phyloP scores from a whole-genome alignment of 2,888 invertebrate species.

The Drosophila emarginata region DNA sequence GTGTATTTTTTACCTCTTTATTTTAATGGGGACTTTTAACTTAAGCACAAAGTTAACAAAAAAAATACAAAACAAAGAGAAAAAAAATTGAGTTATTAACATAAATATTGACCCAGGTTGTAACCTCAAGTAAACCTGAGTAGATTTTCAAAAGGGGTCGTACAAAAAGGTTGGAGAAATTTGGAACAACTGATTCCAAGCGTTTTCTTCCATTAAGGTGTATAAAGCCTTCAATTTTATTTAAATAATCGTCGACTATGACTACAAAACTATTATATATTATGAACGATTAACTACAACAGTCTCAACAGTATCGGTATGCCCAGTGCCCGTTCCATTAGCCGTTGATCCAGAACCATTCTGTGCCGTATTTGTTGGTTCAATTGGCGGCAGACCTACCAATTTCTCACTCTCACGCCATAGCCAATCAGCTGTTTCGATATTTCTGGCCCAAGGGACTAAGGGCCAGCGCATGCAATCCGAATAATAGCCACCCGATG shows the following conservation, averaged over 20 bases:
- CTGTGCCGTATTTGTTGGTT: constrained; percentile 13
- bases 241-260: background rate
- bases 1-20: constrained; percentile 27
- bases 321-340: constrained; percentile 7
- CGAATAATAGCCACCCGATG: constrained; percentile 83
- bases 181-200: background rate
- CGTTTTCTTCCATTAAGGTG: background rate
- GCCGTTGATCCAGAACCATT: constrained; percentile 27
- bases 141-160: background rate
- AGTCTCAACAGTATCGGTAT: constrained; percentile 42
- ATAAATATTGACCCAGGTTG: background rate
- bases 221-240: background rate
- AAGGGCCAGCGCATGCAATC: constrained; percentile 85
- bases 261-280: background rate
- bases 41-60: constrained; percentile 19
- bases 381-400: constrained; percentile 71
- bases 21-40: constrained; percentile 31
- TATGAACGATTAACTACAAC: constrained; percentile 56
- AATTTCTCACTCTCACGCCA: constrained; percentile 84
- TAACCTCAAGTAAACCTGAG: background rate
- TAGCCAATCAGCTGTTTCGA: constrained; percentile 84
- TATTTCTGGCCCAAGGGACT: constrained; percentile 84
- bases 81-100: background rate
- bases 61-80: constrained; percentile 5
- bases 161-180: background rate